Evolutionary conservation across 2,888 invertebrate genomes (phyloP), one percentile per base, ranked within the genome.

Genomic region (Trachelus iudaicus): DNA sequence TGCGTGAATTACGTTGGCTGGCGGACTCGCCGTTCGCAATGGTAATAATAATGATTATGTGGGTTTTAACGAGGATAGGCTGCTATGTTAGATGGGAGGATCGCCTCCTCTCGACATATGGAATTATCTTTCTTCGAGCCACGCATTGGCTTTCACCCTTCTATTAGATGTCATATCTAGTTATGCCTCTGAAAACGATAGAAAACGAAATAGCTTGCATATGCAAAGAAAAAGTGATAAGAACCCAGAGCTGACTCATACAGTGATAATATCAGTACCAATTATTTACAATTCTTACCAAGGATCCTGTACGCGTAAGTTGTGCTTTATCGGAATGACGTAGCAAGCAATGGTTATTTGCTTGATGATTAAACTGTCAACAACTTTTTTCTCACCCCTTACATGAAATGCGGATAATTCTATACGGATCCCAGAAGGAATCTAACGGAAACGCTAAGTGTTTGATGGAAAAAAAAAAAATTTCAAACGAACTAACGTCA

Each of bases 11-110:
- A 76, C 71, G 76, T 68, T 79, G 56, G 56, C 23, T 56, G 56
- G 56, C 56, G 56, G 56, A 34, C 76, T 79, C 69, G 76, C 79
- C 80, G 71, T 74, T 76, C 75, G 73, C 69, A 35, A 79, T 80
- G 75, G 37, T 80, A 76, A 80, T 79, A 75, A 80, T 76, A 76
- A 80, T 79, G 68, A 80, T 80, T 76, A 80, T 74, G 73, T 75
- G 71, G 78, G 78, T 56, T 78, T 78, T 75, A 78, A 76, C 76
- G 75, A 73, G 76, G 37, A 80, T 80, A 79, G 77, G 75, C 77
- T 75, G 71, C 33, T n/a, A 77, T 40, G 75, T 71, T 75, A 71
- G 69, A 73, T 77, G 75, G 75, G 71, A 77, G 75, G 77, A 68
- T 34, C 71, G 31, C 71, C 34, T 34, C 71, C 34, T 71, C 31